Evolutionary conservation across 2,888 invertebrate genomes (phyloP).

Genomic region (Baccha elongata): DNA sequence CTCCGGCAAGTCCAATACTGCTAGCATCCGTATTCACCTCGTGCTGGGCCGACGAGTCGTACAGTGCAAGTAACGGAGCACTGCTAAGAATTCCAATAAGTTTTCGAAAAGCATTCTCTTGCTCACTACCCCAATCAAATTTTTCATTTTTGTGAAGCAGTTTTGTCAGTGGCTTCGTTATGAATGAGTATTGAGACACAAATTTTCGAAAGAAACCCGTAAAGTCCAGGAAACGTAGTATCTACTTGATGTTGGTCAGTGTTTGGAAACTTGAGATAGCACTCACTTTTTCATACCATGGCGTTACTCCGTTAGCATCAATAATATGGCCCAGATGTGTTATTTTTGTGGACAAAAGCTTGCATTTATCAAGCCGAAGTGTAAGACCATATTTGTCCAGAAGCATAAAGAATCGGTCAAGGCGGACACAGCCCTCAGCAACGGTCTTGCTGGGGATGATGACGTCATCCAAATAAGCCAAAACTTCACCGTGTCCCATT

Average conservation of each 20-base stretch:
- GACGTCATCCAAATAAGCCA: slow-evolving; percentile 22
- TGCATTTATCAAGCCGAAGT: background rate
- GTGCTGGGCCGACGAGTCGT: too few relatives aligned
- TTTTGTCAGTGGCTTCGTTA: slow-evolving; percentile 2
- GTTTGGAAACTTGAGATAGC: slow-evolving; percentile 10
- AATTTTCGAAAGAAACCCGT: slow-evolving; percentile 25
- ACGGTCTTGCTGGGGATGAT: slow-evolving; percentile 15
- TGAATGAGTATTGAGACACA: background rate
- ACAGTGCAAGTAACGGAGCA: too few relatives aligned
- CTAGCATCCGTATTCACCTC: too few relatives aligned
- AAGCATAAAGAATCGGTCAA: background rate
- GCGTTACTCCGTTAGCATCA: background rate
- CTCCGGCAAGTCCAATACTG: too few relatives aligned
- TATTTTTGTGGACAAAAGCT: background rate
- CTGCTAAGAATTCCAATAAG: background rate
- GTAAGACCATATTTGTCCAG: slow-evolving; percentile 3
- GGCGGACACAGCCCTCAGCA: background rate
- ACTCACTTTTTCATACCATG: slow-evolving; percentile 7
- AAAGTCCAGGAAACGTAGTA: slow-evolving; percentile 14
- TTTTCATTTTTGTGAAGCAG: slow-evolving; percentile 12
- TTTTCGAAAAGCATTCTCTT: background rate
- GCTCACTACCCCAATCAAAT: background rate
- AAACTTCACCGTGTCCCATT: background rate
- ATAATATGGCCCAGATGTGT: slow-evolving; percentile 8
- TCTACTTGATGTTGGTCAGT: background rate